A percentile compares a stretch with the other conserved stretches of the same genome.
Conservation (phyloP, 2,113 vertebrate species). For the Leptobrachium ailaonicum region DNA sequence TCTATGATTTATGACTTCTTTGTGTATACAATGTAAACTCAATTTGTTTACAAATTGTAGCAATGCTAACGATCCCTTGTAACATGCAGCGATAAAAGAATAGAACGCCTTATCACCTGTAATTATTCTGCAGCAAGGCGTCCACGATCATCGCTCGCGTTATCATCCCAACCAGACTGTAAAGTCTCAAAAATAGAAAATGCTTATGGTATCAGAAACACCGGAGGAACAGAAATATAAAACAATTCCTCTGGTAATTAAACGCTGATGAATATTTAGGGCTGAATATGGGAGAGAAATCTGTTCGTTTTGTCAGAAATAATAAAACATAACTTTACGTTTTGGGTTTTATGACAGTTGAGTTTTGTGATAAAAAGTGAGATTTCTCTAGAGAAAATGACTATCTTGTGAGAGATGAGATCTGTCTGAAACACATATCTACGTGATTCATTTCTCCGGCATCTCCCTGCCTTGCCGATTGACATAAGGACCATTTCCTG, state of each 20-base stretch:
- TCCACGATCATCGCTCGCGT: not conserved
- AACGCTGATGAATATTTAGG: not conserved
- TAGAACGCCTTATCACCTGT: not conserved
- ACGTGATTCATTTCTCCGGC: not conserved
- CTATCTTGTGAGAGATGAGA: not conserved
- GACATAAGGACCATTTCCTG: not conserved
- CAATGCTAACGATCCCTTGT: not conserved
- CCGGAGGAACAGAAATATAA: not conserved
- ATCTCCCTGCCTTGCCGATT: too few relatives aligned
- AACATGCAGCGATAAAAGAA: not conserved
- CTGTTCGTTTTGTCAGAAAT: not conserved
- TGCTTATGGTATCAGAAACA: not conserved
- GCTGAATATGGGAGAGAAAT: not conserved
- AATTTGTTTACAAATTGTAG: too few relatives aligned
- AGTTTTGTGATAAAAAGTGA: not conserved
- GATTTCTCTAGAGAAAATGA: not conserved
- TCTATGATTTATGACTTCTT: too few relatives aligned
- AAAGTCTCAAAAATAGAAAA: not conserved
- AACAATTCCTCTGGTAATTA: constrained; percentile 10
- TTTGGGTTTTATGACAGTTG: constrained; percentile 2
- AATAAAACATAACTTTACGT: constrained; percentile 12
- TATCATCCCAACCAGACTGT: not conserved
- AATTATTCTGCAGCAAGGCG: constrained; percentile 3
- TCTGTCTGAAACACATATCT: not conserved
- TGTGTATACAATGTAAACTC: too few relatives aligned